Evolutionary conservation across 2,888 invertebrate species (phyloP), one percentile per base, ranked within the genome.

Genomic region (Emesis furor): DNA sequence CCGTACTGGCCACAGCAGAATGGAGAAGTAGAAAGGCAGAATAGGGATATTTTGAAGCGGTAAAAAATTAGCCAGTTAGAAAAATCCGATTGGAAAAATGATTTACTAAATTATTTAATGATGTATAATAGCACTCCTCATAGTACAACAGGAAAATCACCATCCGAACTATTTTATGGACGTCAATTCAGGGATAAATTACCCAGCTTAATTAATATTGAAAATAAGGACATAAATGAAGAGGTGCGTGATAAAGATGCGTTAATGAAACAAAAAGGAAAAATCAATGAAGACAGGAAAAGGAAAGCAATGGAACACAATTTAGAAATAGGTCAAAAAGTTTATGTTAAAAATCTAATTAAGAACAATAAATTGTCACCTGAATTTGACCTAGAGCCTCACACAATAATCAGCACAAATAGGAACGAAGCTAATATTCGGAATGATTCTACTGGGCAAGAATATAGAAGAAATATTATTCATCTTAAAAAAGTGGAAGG

Each of bases 11-110:
- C 91, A 0, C 91, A 89, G 75, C 67, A 73, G 42, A 90, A 89
- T 59, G 90, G 91, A 0, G 89, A 90, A 67, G 90, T 91, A 0
- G 90, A 91, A 39, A 30, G 90, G 0, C 89, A 90, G 78, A 91
- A 91, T 10, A 4, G 90, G 4, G 86, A 89, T 46, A 90, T 90
- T 1, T 0, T 89, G 0, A 90, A 91, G 72, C 68, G 89, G 0
- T 65, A 90, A 1, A 84, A 83, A 59, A 90, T 91, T 4, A 76
- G 87, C 35, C 65, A 79, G 6, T 5, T 2, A 0, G 80, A 84
- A 65, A 24, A 24, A 39, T 51, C 6, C 7, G 76, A 89, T 24
- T 42, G 76, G 73, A 76, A 81, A 42, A 59, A 74, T 35, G 24
- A 17, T 59, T 51, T 69, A 14, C 7, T 73, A 17, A 46, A 78